phyloP scores from a whole-genome alignment of 1,140 invertebrate species.

The Euura lappo region DNA sequence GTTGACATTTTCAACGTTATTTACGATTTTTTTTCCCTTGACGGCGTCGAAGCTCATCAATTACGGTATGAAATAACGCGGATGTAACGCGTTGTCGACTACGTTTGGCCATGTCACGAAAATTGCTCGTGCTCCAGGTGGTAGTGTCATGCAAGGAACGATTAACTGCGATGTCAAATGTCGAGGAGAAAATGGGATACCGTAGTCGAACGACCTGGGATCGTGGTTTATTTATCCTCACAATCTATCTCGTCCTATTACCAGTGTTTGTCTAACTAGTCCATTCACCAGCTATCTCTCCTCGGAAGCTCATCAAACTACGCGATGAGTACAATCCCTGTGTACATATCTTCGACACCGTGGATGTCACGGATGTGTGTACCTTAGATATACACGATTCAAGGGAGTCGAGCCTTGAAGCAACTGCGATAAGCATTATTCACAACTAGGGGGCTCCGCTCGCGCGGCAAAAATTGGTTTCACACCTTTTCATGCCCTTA shows the following conservation, averaged over 20 bases:
- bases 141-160: background rate
- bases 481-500: too few species aligned
- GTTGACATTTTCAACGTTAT: too few species aligned
- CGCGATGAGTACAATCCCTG: background rate
- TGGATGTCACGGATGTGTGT: too few species aligned
- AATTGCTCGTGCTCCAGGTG: conserved; percentile 1
- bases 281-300: background rate
- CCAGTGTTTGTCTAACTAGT: background rate
- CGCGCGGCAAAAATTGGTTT: too few species aligned
- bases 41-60: background rate
- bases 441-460: too few species aligned
- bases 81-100: background rate
- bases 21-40: background rate
- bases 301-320: background rate
- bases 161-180: background rate
- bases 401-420: too few species aligned
- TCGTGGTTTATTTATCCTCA: background rate
- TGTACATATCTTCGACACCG: too few species aligned
- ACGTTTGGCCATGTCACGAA: background rate
- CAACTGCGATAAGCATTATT: too few species aligned
- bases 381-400: too few species aligned
- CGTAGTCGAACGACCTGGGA: background rate
- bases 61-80: background rate
- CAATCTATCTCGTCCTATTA: background rate
- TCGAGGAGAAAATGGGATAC: background rate